Evolutionary conservation across 2,797 vertebrate genomes (phyloP), one percentile per base, ranked within the genome.

Genomic region (Gallinago nigripennis): DNA sequence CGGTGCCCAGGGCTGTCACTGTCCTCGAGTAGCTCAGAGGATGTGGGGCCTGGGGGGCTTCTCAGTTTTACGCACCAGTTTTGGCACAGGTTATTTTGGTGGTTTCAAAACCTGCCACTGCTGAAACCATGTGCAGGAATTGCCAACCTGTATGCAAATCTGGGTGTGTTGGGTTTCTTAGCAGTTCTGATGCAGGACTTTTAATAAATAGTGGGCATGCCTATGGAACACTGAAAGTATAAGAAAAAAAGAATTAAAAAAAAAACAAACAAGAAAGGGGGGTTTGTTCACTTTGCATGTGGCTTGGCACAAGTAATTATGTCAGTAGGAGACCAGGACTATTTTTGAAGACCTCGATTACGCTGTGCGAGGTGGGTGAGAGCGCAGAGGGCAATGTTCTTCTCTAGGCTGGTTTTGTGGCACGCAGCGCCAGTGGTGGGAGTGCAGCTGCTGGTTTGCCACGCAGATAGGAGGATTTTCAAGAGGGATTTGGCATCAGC

Each of bases 261-360:
- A 39, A 11, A 19, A 45, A 53, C 37, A 27, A 70, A 2, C 12
- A 61, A 63, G 14, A 50, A 51, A 64, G n/a, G 51, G 43, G 45
- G 3, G 88, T 90, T 96, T 86, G 27, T 56, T 94, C 28, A 19
- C 24, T 94, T 95, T 86, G 84, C 86, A 69, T 84, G 37, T 77
- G 65, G 68, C 28, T 46, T 65, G 41, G 43, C 1, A 0, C 27
- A 77, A 65, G 58, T 78, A 37, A 31, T 43, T 79, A 45, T 9
- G 1, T 63, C 0, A 0, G 14, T 35, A 77, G 61, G 65, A 76
- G 16, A 58, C 41, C 30, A 37, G 43, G 57, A 7, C 46, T 81
- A 3, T 72, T 85, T 94, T 57, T 82, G 7, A 61, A 63, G 68
- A 19, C 5, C 54, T 53, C 1, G 1, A 9, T 54, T 37, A 31